Conservation (phyloP, 2,113 vertebrate species). For the Romanogobio albipinnatus region DNA sequence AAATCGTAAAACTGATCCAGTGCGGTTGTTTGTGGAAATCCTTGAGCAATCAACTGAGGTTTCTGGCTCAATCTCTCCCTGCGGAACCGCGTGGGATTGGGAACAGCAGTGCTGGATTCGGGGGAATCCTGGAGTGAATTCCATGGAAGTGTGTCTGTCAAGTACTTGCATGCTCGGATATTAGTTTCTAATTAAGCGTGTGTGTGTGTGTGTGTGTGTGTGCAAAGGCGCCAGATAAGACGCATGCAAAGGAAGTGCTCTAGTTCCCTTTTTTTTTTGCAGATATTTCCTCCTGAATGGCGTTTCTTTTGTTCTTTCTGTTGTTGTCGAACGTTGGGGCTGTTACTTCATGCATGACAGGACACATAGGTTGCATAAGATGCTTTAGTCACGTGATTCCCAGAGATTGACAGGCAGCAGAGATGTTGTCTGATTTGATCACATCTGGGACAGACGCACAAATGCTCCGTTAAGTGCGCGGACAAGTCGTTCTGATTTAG, state of each 20-base stretch:
- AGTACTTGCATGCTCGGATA: background rate
- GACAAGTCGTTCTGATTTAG: constrained; percentile 7
- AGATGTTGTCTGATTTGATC: constrained; percentile 65
- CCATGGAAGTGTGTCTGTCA: background rate
- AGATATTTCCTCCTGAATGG: constrained; percentile 1
- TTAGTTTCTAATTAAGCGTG: background rate
- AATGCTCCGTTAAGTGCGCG: background rate
- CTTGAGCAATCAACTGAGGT: background rate
- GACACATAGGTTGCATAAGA: constrained; percentile 18
- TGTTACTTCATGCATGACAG: constrained; percentile 29
- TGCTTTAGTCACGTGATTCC: constrained; percentile 21
- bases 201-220: background rate
- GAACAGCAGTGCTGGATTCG: background rate
- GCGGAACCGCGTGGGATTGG: background rate
- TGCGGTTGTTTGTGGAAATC: constrained; percentile 13
- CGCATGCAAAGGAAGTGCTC: background rate
- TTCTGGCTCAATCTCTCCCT: background rate
- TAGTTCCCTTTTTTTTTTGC: background rate
- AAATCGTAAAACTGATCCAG: background rate
- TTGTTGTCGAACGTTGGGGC: background rate
- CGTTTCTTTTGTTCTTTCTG: background rate
- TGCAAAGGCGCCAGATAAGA: background rate
- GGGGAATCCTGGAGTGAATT: background rate
- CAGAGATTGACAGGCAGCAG: constrained; percentile 56
- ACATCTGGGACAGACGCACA: constrained; percentile 44